These are phyloP conservation scores for Drosophila lacertosa DNA, from an alignment of 1,140 invertebrate genomes.

Conservation along the genomic window DNA sequence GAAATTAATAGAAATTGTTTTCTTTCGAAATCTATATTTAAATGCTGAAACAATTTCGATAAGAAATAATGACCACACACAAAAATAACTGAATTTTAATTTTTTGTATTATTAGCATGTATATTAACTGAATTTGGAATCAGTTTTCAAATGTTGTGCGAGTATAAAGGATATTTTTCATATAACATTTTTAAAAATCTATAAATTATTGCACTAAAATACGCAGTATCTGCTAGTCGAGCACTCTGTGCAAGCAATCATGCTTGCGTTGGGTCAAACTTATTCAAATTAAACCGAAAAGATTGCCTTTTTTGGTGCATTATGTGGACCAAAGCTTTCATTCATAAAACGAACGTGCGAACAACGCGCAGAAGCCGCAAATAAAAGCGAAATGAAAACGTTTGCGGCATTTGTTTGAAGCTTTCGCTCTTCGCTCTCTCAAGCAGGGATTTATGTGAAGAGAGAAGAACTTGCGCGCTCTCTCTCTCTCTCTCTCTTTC, in stretches of 20 bases:
- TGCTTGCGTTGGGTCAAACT: neutral
- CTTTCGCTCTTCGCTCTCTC: constrained; percentile 4
- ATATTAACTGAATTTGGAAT: too few relatives aligned
- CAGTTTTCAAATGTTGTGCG: too few relatives aligned
- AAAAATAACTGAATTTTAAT: too few relatives aligned
- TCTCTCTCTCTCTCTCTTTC: constrained; percentile 9
- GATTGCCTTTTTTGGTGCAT: constrained; percentile 21
- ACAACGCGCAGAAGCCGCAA: constrained; percentile 56
- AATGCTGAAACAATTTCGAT: too few relatives aligned
- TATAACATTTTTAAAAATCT: too few relatives aligned
- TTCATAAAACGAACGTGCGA: constrained; percentile 60
- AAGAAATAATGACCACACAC: too few relatives aligned
- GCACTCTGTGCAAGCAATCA: neutral
- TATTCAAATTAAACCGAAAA: constrained; percentile 21
- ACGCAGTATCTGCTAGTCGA: neutral
- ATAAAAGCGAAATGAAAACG: constrained; percentile 39
- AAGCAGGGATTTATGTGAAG: neutral
- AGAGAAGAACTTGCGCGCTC: constrained; percentile 39
- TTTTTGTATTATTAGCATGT: too few relatives aligned
- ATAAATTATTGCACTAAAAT: neutral
- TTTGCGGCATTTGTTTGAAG: constrained; percentile 13
- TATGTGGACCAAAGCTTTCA: constrained; percentile 51
- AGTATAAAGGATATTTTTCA: too few relatives aligned
- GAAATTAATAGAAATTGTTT: neutral
- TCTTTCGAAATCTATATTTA: too few relatives aligned